Evolutionary conservation across 2,113 vertebrate genomes (phyloP).

Genomic region (Hipposideros armiger): DNA sequence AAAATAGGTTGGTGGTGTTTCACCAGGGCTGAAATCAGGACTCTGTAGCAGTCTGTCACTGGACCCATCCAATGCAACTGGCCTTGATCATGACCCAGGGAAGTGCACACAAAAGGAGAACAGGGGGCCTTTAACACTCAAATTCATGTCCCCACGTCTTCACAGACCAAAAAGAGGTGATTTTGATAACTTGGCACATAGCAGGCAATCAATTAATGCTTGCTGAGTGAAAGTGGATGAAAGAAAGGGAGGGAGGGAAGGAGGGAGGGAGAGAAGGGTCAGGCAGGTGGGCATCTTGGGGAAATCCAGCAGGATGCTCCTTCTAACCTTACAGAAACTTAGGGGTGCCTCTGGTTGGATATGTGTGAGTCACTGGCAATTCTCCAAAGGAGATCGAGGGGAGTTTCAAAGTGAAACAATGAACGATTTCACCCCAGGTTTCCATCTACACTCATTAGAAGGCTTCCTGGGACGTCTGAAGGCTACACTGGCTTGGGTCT

Average conservation of each 20-base stretch:
- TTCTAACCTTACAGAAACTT: neutral
- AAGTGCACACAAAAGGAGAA: rapidly evolving
- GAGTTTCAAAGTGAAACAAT: neutral
- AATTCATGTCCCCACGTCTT: neutral
- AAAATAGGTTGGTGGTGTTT: neutral
- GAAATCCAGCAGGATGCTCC: neutral
- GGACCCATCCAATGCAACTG: neutral
- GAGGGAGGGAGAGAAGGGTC: rapidly evolving
- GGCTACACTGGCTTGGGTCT: neutral
- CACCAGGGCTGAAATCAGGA: neutral
- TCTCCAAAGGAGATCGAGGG: neutral
- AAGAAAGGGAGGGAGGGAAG: too few species aligned
- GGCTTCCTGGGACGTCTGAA: neutral
- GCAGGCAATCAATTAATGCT: neutral
- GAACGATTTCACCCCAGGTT: neutral
- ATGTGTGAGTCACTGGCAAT: neutral
- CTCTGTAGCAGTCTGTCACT: neutral
- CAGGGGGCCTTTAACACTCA: neutral
- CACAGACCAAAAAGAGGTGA: neutral
- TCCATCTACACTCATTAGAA: neutral
- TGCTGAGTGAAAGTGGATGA: neutral
- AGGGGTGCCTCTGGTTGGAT: neutral
- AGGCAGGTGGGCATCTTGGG: neutral
- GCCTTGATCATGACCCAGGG: neutral
- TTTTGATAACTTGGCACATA: neutral